A percentile compares a stretch with the other conserved stretches of the same genome.
Conservation (phyloP, 1,140 invertebrate genomes). For the Polypedilum pembai region DNA sequence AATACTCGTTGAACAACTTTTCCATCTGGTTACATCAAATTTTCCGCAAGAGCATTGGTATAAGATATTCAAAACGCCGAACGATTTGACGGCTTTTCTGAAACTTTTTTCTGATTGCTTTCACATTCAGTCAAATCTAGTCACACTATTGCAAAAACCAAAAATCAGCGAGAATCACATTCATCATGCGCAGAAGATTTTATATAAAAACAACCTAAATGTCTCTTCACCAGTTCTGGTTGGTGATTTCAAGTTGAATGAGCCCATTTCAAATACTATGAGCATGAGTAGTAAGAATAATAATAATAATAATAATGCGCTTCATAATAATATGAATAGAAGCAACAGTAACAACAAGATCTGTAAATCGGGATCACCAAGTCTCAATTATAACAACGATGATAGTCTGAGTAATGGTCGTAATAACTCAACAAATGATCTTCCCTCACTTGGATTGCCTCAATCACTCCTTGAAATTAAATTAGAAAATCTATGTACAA, state of each 20-base stretch:
- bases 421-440: background rate
- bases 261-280: slow-evolving; percentile 40
- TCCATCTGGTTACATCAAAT: slow-evolving; percentile 67
- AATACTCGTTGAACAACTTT: slow-evolving; percentile 76
- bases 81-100: slow-evolving; percentile 78
- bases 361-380: slow-evolving; percentile 32
- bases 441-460: slow-evolving; percentile 36
- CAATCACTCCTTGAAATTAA: slow-evolving; percentile 39
- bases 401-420: background rate
- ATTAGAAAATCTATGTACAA: slow-evolving; percentile 42
- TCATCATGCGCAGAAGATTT: slow-evolving; percentile 41
- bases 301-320: slow-evolving; percentile 31
- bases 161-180: slow-evolving; percentile 54
- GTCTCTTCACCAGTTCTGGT: slow-evolving; percentile 25
- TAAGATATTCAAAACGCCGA: slow-evolving; percentile 75
- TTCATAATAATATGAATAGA: slow-evolving; percentile 6
- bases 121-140: slow-evolving; percentile 81
- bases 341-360: slow-evolving; percentile 32
- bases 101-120: slow-evolving; percentile 86
- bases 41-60: slow-evolving; percentile 71
- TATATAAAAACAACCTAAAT: slow-evolving; percentile 31
- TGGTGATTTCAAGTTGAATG: slow-evolving; percentile 41
- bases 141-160: slow-evolving; percentile 65
- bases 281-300: slow-evolving; percentile 31
- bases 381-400: background rate